Conservation (phyloP, 2,888 invertebrate genomes). For the Branchinecta sandiegonensis region DNA sequence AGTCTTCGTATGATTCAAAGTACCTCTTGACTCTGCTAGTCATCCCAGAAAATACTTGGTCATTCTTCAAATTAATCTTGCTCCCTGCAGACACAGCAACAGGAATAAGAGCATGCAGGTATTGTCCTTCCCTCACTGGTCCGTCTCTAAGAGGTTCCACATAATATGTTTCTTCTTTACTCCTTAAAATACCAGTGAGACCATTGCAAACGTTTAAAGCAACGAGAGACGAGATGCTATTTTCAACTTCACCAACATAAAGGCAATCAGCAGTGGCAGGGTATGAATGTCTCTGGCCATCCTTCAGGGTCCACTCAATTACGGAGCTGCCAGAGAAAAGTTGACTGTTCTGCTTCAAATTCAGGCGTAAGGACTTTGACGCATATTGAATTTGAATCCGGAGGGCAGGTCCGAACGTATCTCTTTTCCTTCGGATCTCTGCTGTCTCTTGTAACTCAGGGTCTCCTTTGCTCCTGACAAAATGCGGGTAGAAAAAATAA, state of each 20-base stretch:
- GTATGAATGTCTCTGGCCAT: not conserved
- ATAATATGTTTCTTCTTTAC: not conserved
- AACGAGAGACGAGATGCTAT: not conserved
- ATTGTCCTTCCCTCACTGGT: not conserved
- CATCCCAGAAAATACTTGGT: not conserved
- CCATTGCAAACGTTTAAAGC: not conserved
- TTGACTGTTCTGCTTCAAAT: not conserved
- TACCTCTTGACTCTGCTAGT: not conserved
- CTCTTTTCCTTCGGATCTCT: no score
- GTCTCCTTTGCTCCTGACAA: no score
- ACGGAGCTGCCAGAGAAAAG: not conserved
- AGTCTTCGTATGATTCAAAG: not conserved
- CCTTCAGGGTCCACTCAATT: not conserved
- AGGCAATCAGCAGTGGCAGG: not conserved
- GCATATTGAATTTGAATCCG: no score
- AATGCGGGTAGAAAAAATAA: no score
- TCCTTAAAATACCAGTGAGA: not conserved
- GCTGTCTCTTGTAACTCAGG: no score
- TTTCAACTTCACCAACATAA: not conserved
- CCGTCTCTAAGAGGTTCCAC: constrained; percentile 5
- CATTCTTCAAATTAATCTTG: not conserved
- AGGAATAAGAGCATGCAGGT: not conserved
- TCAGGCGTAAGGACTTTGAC: not conserved
- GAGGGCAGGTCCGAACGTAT: no score
- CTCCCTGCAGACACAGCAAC: not conserved